Evolutionary conservation across 2,888 invertebrate genomes (phyloP), one percentile per base, ranked within the genome.

Genomic region (Heteromyza rotundicornis): DNA sequence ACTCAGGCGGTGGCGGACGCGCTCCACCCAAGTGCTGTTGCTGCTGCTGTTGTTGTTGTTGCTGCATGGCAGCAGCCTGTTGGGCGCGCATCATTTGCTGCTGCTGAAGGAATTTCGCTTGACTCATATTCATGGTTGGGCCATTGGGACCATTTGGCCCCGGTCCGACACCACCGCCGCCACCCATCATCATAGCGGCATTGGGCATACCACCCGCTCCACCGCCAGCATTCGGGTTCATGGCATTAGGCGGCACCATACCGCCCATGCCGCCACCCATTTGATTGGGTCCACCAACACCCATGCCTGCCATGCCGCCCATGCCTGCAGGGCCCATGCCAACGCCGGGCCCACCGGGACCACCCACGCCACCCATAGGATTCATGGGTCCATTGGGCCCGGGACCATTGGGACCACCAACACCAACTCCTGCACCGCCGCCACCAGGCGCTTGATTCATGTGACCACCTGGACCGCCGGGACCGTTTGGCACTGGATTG

Each of bases 1-100:
- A 94, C 81, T 94, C 94, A 1, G 94, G 94, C 47, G 94, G 94
- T 20, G 94, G 94, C 24, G 93, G 92, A 57, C 92, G 86, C 20
- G 86, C 85, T 1, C 84, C 82, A 44, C 82, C 82, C 81, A 86
- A 84, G 66, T 86, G 85, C 68, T 86, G 86, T 36, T 70, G 70
- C 66, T 54, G 54, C 24, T 49, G 49, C 20, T 23, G 50, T 22
- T 49, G 55, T 32, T 56, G 56, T 16, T 56, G 56, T 19, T 56
- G 70, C 35, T 64, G 66, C 36, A 2, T 10, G 5, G 27, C 27
- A 27, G 27, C 27, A 7, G 5, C 7, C 40, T 74, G 75, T 67
- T 75, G 75, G 12, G 71, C 78, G 50, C 81, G 76, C 80, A 81
- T 76, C 74, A 90, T 89, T 73, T 88, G 89, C 77, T 89, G 89